Base-by-base conservation (phyloP, 1,140 invertebrate genomes). In the Stegodyphus mimosarum region DNA sequence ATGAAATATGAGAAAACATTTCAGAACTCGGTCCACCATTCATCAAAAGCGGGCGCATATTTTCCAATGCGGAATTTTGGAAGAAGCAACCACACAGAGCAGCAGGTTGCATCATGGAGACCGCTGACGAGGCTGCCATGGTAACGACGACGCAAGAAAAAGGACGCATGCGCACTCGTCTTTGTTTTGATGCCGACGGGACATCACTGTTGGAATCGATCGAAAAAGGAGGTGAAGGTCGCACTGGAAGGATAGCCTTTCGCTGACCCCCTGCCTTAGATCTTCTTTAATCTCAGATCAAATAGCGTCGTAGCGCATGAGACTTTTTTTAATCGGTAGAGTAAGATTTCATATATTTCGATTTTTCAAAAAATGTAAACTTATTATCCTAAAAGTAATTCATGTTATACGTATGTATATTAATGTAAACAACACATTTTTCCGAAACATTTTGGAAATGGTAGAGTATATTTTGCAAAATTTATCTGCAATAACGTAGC, bases 121-220 rank as follows among this genome's bases (percentile, higher is more conserved):
- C 33, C 33, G 33, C 33, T 33, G 33, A 33, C 17, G 15, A 33
- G 51, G 17, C n/a, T 48, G 7, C 72, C 72, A 74, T 74, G 72
- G 72, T 10, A 74, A 55, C 52, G 50, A 33, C 72, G 11, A 71
- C 69, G 69, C 69, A 71, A 71, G 69, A 13, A 15, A 71, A 10
- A 2, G 6, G 33, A 13, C 6, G 72, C 72, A 55, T 55, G 72
- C 72, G 72, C 52, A 55, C 11, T 53, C 15, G 13, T 11, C 18
- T 74, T 74, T 74, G 72, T 74, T 74, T 74, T 74, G 72, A 74
- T 69, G 66, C 66, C 48, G 69, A 48, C 5, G 10, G 69, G 13
- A 33, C 33, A 33, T 50, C 11, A 13, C 11, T 7, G 6, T 50
- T 9, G n/a, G 69, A 51, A 74, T 74, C 72, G 72, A 74, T 74